phyloP scores from a whole-genome alignment of 2,113 vertebrate genomes.

The Microcebus griseorufus region DNA sequence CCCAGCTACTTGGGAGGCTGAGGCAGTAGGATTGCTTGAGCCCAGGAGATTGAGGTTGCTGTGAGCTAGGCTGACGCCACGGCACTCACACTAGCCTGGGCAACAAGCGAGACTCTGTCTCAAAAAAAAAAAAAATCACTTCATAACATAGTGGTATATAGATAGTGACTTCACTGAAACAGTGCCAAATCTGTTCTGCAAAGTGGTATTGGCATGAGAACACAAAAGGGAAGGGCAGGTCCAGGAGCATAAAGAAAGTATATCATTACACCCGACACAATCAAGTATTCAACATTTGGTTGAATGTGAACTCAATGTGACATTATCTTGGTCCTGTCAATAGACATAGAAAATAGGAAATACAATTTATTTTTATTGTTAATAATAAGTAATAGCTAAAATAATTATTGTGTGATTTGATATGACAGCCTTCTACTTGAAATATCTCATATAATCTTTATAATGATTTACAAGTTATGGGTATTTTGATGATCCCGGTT shows the following conservation, averaged over 20 bases:
- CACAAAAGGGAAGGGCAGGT: not conserved
- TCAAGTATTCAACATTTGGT: not conserved
- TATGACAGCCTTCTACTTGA: not conserved
- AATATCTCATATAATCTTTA: not conserved
- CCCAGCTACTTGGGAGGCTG: too few relatives aligned
- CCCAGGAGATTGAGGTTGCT: too few relatives aligned
- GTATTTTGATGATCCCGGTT: not conserved
- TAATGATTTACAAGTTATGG: not conserved
- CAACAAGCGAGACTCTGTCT: too few relatives aligned
- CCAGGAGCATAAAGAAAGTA: not conserved
- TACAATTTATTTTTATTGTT: not conserved
- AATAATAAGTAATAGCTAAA: not conserved
- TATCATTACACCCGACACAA: not conserved
- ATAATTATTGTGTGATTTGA: not conserved
- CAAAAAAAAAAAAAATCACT: not conserved
- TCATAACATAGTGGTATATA: conserved; percentile 40
- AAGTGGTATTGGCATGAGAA: not conserved
- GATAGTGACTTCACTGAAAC: conserved; percentile 42
- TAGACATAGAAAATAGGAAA: not conserved
- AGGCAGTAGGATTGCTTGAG: too few relatives aligned
- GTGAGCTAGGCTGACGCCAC: too few relatives aligned
- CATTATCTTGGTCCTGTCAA: not conserved
- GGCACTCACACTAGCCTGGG: too few relatives aligned
- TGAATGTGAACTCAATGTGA: not conserved
- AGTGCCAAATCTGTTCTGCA: conserved; percentile 2